Evolutionary conservation across 1,140 invertebrate genomes (phyloP), one percentile per base, ranked within the genome.

Genomic region (Drosophila novamexicana): DNA sequence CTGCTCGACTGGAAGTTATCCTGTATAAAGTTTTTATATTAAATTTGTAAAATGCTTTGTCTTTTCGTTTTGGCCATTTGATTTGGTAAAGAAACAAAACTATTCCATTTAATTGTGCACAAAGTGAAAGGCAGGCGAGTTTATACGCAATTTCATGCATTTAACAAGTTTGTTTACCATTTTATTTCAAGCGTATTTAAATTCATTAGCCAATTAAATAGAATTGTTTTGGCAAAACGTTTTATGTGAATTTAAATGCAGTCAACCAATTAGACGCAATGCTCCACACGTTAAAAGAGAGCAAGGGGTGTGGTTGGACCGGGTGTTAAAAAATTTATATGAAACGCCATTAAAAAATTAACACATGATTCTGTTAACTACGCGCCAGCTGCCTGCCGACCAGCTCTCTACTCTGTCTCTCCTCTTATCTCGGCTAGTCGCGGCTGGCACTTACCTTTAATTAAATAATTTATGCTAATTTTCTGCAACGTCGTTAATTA

Each of bases 401-500:
- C 3, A 22, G 22, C 22, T 22, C 12, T 18, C 18, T 18, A 6
- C 44, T 39, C 6, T 22, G 57, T 22, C 12, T 14, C 14, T 14
- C 9, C 44, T 39, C 7, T 22, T 57, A 50, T 47, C 53, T 64
- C 36, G 63, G 36, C 69, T 16, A 5, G 22, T 29, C 22, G 22
- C 16, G 39, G 6, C 36, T 54, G 67, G 66, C 77, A 73, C 81
- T 89, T 73, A 85, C 85, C 85, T 90, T 81, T 89, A 85, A 89
- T 90, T 89, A 90, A 89, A 89, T 85, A 74, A 89, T 85, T 88
- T 88, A 88, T 88, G 84, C 85, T 88, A 88, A 88, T 88, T 88
- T 88, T 75, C 70, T 68, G 74, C 81, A 74, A 66, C 77, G 78
- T 70, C 52, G 83, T 83, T 86, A 83, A 86, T 89, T 83, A 75